A percentile compares a stretch with the other conserved stretches of the same genome.
Evolutionary conservation across 2,113 vertebrate genomes (phyloP).

Genomic region (Anarrhichthys ocellatus): DNA sequence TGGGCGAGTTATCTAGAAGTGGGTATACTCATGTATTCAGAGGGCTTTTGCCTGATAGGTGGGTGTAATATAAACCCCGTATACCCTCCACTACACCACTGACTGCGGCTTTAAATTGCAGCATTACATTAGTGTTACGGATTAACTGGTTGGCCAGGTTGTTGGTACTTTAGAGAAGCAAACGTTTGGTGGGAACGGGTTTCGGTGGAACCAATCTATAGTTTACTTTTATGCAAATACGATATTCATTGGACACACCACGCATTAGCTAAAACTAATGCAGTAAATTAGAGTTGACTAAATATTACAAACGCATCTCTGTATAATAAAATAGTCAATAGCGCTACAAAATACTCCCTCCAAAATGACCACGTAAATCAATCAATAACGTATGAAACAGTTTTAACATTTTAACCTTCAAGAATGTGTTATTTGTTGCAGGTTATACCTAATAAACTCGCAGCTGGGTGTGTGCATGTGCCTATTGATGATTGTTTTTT

Average conservation of each 20-base stretch:
- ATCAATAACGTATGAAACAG: neutral
- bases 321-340: neutral
- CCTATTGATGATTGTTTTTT: accelerated
- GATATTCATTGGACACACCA: too few species aligned
- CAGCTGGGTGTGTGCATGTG: neutral
- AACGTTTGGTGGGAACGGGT: neutral
- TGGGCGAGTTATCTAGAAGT: too few species aligned
- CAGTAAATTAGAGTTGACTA: neutral
- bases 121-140: neutral
- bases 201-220: neutral
- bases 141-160: neutral
- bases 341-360: neutral
- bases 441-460: too few species aligned
- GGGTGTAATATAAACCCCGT: too few species aligned
- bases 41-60: too few species aligned
- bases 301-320: neutral
- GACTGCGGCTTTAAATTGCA: neutral
- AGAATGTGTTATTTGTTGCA: neutral
- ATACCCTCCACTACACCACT: too few species aligned
- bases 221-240: too few species aligned
- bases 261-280: neutral
- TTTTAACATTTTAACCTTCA: neutral
- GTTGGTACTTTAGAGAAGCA: neutral
- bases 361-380: neutral
- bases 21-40: too few species aligned